Conservation (phyloP, 2,888 invertebrate genomes). For the Lithophane socia region DNA sequence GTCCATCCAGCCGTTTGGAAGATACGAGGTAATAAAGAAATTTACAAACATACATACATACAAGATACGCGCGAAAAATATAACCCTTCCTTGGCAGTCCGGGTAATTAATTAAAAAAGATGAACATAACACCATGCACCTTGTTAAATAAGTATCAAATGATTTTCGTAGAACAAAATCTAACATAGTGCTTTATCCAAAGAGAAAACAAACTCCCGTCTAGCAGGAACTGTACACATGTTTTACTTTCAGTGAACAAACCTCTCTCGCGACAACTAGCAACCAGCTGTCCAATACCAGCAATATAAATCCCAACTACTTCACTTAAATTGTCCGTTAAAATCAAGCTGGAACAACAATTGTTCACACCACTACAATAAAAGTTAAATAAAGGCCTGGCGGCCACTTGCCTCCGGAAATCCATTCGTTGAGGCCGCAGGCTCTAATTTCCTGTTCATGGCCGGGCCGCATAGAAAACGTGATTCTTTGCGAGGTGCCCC, state of each 20-base stretch:
- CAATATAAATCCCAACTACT: slow-evolving; percentile 61
- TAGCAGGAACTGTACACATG: slow-evolving; percentile 29
- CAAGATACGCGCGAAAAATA: too few species aligned
- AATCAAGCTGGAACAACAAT: slow-evolving; percentile 64
- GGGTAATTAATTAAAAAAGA: too few species aligned
- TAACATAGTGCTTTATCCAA: slow-evolving; percentile 1
- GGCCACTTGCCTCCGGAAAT: slow-evolving; percentile 76
- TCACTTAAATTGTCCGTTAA: slow-evolving; percentile 66
- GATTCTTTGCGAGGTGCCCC: slow-evolving; percentile 58
- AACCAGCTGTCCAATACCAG: slow-evolving; percentile 48
- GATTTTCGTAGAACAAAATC: background rate
- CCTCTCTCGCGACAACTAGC: background rate
- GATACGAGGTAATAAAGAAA: too few species aligned
- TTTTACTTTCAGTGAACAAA: slow-evolving; percentile 40
- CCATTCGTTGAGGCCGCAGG: slow-evolving; percentile 77
- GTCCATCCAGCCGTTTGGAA: too few species aligned
- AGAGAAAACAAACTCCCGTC: slow-evolving; percentile 18
- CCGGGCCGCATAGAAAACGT: slow-evolving; percentile 70
- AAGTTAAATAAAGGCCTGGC: slow-evolving; percentile 76
- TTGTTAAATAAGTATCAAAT: background rate
- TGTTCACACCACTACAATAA: slow-evolving; percentile 71
- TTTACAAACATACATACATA: too few species aligned
- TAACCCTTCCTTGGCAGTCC: too few species aligned
- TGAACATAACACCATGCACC: background rate
- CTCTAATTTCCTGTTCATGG: slow-evolving; percentile 79